phyloP scores from a whole-genome alignment of 92 coral and sea anemone genomes.

The Diadumene lineata region DNA sequence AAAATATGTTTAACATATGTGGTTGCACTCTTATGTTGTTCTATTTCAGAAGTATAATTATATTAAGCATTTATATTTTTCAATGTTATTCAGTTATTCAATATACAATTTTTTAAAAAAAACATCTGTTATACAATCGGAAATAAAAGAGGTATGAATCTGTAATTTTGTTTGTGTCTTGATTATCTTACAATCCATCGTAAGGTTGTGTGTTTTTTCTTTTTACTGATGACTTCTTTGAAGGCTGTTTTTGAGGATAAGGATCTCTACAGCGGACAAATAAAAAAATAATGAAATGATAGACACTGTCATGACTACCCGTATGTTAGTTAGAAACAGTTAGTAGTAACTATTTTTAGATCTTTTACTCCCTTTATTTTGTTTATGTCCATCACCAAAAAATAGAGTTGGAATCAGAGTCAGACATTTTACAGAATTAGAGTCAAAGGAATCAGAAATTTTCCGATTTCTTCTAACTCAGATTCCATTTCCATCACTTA shows the following conservation, averaged over 20 bases:
- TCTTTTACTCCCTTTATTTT: too few relatives aligned
- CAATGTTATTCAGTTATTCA: background rate
- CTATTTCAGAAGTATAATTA: too few relatives aligned
- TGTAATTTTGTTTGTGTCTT: background rate
- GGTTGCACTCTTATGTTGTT: too few relatives aligned
- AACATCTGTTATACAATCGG: background rate
- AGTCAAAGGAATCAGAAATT: too few relatives aligned
- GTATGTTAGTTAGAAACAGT: background rate
- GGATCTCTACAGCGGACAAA: conserved; percentile 83
- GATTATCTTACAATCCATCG: conserved; percentile 49
- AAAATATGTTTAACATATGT: too few relatives aligned
- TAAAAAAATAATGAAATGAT: background rate
- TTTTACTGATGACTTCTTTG: conserved; percentile 24
- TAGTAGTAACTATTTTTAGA: too few relatives aligned
- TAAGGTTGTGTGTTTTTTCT: conserved; percentile 55
- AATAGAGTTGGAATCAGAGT: too few relatives aligned
- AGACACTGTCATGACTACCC: background rate
- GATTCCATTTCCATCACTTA: too few relatives aligned
- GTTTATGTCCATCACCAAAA: too few relatives aligned
- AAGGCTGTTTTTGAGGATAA: conserved; percentile 50
- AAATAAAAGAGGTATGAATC: background rate
- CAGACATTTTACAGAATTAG: too few relatives aligned
- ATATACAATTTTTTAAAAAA: background rate
- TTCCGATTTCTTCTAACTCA: too few relatives aligned
- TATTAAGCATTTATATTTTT: too few relatives aligned